Conservation (phyloP, 2,113 vertebrate species). For the Ifrita kowaldi region DNA sequence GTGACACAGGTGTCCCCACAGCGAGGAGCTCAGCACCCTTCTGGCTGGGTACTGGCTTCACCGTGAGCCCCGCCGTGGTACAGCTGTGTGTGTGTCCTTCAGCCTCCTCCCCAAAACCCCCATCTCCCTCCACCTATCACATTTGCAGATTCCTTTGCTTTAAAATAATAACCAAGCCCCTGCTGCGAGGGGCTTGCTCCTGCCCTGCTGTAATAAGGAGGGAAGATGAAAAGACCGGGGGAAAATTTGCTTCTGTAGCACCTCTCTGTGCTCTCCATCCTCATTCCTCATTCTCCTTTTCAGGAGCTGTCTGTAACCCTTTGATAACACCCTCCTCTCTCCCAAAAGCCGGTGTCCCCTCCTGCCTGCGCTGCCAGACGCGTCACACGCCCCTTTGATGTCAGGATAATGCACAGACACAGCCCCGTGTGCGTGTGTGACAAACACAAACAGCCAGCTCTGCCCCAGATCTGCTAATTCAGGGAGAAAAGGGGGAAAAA, state of each 20-base stretch:
- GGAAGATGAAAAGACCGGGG: not conserved
- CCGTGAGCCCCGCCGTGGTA: not conserved
- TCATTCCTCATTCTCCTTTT: not conserved
- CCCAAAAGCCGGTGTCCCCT: not conserved
- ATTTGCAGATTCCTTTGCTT: not conserved
- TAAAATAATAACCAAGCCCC: not conserved
- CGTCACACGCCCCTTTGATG: not conserved
- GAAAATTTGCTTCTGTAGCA: not conserved
- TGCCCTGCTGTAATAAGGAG: not conserved
- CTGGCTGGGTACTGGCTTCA: not conserved
- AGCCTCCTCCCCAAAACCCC: not conserved
- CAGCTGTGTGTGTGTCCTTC: not conserved
- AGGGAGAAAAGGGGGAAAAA: not conserved
- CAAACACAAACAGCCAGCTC: not conserved
- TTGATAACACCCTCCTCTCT: not conserved
- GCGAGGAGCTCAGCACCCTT: not conserved
- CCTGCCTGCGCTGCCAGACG: not conserved
- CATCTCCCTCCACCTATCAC: not conserved
- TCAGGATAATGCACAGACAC: not conserved
- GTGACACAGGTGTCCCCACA: not conserved
- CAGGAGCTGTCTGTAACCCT: not conserved
- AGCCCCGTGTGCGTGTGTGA: not conserved
- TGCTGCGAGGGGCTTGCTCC: rapidly evolving
- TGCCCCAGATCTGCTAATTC: not conserved
- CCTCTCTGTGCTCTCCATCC: not conserved